Evolutionary conservation across 2,888 invertebrate genomes (phyloP).

Genomic region (Panopea generosa): DNA sequence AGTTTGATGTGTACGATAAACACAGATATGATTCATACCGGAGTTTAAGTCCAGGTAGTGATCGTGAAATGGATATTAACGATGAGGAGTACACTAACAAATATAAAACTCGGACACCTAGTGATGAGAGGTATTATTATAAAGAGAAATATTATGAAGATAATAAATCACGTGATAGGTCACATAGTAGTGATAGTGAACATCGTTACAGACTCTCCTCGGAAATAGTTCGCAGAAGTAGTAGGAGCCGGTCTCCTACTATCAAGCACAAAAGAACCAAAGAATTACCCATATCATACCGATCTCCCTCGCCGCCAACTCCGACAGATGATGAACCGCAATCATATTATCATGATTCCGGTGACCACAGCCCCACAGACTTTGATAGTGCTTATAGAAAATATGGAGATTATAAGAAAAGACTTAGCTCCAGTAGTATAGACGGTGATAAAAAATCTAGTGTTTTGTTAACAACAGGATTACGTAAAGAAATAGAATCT

Average conservation of each 20-base stretch:
- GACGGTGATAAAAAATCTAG: constrained; percentile 61
- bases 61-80: constrained; percentile 58
- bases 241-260: constrained; percentile 72
- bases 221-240: constrained; percentile 55
- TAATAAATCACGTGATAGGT: constrained; percentile 56
- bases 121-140: constrained; percentile 67
- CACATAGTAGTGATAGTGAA: constrained; percentile 66
- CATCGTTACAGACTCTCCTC: constrained; percentile 52
- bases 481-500: constrained; percentile 66
- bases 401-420: constrained; percentile 65
- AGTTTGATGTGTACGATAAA: constrained; percentile 58
- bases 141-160: constrained; percentile 66
- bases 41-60: constrained; percentile 76
- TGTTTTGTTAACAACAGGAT: constrained; percentile 58
- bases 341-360: constrained; percentile 50
- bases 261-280: constrained; percentile 60
- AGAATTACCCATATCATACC: constrained; percentile 65
- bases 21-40: constrained; percentile 63
- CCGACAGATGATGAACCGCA: constrained; percentile 76
- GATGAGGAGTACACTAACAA: constrained; percentile 56
- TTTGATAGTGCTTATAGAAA: constrained; percentile 66
- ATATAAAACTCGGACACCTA: constrained; percentile 61
- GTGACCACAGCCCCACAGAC: constrained; percentile 66
- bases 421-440: constrained; percentile 55
- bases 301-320: constrained; percentile 75